Conservation (phyloP, 1,140 invertebrate genomes). For the Hetaerina americana region DNA sequence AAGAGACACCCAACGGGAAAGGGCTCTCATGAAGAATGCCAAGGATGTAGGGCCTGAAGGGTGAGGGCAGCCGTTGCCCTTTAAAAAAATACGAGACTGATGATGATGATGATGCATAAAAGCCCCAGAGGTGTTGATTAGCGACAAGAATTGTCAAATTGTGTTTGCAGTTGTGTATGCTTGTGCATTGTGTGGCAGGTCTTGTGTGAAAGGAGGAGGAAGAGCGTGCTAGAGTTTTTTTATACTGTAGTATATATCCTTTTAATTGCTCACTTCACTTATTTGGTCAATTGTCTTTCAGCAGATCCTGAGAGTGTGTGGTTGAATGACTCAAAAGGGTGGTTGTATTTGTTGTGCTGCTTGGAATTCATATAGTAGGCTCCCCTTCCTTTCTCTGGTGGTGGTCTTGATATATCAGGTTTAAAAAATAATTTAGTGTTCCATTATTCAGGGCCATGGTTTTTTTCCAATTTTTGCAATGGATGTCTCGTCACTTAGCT, state of each 20-base stretch:
- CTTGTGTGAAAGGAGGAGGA: background rate
- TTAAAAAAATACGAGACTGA: slow-evolving; percentile 1
- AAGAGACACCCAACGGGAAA: slow-evolving; percentile 13
- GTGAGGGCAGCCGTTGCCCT: slow-evolving; percentile 6
- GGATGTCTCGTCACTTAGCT: no score
- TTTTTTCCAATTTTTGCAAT: no score
- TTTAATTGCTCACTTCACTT: background rate
- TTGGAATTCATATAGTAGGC: background rate
- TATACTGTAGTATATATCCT: background rate
- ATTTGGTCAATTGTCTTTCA: background rate
- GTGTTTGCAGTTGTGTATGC: background rate
- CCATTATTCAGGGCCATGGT: background rate
- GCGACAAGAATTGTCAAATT: background rate
- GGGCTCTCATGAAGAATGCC: slow-evolving; percentile 7
- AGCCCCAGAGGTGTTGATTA: background rate
- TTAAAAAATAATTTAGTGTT: background rate
- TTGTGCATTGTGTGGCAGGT: background rate
- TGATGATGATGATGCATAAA: slow-evolving; percentile 3
- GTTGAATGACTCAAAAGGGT: background rate
- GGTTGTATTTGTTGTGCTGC: background rate
- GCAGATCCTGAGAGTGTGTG: background rate
- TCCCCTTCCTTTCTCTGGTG: background rate
- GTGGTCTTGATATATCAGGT: background rate
- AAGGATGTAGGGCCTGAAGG: slow-evolving; percentile 12
- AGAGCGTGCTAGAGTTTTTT: background rate